Evolutionary conservation across 2,888 invertebrate species (phyloP).

Genomic region (Anodontia alba): DNA sequence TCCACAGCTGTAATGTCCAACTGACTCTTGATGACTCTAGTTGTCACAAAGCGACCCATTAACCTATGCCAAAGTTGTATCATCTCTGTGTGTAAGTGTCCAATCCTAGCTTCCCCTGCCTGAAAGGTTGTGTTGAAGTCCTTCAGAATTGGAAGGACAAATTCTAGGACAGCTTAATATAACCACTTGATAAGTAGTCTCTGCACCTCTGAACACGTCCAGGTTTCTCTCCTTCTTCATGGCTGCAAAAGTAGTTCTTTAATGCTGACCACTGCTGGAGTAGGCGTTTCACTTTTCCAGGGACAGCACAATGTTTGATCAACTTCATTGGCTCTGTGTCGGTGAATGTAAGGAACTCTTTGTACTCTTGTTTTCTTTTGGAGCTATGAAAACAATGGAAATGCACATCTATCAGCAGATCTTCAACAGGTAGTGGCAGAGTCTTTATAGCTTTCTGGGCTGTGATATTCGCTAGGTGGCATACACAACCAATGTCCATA

Average conservation of each 20-base stretch:
- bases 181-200: slow-evolving; percentile 1
- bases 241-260: not conserved
- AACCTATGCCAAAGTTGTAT: slow-evolving; percentile 14
- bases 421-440: slow-evolving; percentile 40
- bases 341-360: slow-evolving; percentile 44
- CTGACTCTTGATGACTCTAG: not conserved
- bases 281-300: slow-evolving; percentile 25
- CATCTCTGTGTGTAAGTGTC: slow-evolving; percentile 18
- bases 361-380: slow-evolving; percentile 43
- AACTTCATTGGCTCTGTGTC: slow-evolving; percentile 49
- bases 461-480: slow-evolving; percentile 44
- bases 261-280: slow-evolving; percentile 47
- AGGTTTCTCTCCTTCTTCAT: too few species aligned
- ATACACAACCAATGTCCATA: slow-evolving; percentile 19
- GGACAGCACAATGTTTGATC: slow-evolving; percentile 45
- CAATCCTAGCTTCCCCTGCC: too few species aligned
- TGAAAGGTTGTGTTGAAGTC: too few species aligned
- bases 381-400: slow-evolving; percentile 46
- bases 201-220: too few species aligned
- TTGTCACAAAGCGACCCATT: slow-evolving; percentile 20
- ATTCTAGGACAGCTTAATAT: too few species aligned
- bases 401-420: slow-evolving; percentile 38
- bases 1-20: slow-evolving; percentile 25
- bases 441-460: slow-evolving; percentile 36
- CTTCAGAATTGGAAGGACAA: too few species aligned